A percentile compares a stretch with the other conserved stretches of the same genome.
phyloP scores from a whole-genome alignment of 2,113 vertebrate genomes.

The Taurulus bubalis region DNA sequence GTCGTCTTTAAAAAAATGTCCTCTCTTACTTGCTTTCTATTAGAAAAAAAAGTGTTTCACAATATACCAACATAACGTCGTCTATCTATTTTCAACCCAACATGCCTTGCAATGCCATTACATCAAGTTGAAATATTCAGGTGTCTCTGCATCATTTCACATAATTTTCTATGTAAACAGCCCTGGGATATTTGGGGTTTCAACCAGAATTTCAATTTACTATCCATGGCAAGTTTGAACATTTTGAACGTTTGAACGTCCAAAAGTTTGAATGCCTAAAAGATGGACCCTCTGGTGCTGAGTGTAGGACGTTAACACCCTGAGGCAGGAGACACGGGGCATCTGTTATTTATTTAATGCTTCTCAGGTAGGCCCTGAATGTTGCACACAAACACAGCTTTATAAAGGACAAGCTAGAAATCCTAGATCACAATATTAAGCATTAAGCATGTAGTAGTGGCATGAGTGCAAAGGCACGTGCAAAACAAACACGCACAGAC shows the following conservation, averaged over 20 bases:
- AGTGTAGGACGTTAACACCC: neutral
- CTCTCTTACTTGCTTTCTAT: neutral
- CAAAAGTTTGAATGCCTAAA: too few species aligned
- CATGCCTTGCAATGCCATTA: neutral
- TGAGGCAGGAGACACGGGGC: neutral
- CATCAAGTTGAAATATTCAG: neutral
- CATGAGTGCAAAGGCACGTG: neutral
- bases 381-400: constrained; percentile 4
- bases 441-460: neutral
- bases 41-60: too few species aligned
- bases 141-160: neutral
- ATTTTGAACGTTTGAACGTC: too few species aligned
- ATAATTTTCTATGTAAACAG: neutral
- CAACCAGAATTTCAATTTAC: constrained; percentile 2
- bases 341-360: neutral
- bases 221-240: neutral
- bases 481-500: neutral
- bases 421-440: neutral
- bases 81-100: neutral
- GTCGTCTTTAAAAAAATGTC: neutral
- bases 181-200: neutral
- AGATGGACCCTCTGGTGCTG: constrained; percentile 11
- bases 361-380: neutral
- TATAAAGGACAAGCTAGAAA: neutral
- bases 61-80: too few species aligned